A percentile compares a stretch with the other conserved stretches of the same genome.
Evolutionary conservation across 2,797 vertebrate genomes (phyloP).

Genomic region (Diplodus puntazzo): DNA sequence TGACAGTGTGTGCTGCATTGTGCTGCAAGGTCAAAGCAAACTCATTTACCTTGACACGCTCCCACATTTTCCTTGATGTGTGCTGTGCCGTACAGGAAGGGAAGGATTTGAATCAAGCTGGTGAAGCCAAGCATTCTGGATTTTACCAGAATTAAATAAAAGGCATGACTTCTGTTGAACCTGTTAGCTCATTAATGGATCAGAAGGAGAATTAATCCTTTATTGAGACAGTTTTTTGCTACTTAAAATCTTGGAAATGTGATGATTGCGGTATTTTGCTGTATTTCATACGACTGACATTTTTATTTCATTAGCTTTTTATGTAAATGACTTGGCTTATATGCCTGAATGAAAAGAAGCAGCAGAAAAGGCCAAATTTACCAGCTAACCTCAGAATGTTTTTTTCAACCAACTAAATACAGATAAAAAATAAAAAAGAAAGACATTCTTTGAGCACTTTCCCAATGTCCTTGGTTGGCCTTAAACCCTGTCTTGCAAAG

Average conservation of each 20-base stretch:
- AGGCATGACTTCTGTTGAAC: not conserved
- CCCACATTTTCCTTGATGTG: not conserved
- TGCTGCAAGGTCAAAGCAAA: slow-evolving; percentile 43
- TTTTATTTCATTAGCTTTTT: too few species aligned
- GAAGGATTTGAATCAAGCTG: not conserved
- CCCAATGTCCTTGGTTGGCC: slow-evolving; percentile 16
- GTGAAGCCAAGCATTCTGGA: not conserved
- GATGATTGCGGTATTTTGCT: too few species aligned
- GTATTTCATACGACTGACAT: not conserved
- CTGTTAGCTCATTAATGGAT: not conserved
- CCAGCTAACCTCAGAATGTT: slow-evolving; percentile 12
- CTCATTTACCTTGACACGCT: slow-evolving; percentile 2
- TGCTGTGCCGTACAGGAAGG: not conserved
- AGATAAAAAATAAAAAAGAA: slow-evolving; percentile 13
- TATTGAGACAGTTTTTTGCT: not conserved
- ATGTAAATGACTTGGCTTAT: not conserved
- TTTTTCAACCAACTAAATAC: not conserved
- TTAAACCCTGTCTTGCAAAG: slow-evolving; percentile 51
- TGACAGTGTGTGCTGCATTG: slow-evolving; percentile 19
- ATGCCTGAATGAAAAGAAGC: not conserved
- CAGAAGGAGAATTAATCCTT: not conserved
- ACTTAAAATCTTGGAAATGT: fast-evolving
- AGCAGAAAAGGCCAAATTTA: not conserved
- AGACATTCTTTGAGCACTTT: slow-evolving; percentile 11
- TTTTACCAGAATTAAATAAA: not conserved